Evolutionary conservation across 2,888 invertebrate species (phyloP).

Genomic region (Eupeodes latifasciatus): DNA sequence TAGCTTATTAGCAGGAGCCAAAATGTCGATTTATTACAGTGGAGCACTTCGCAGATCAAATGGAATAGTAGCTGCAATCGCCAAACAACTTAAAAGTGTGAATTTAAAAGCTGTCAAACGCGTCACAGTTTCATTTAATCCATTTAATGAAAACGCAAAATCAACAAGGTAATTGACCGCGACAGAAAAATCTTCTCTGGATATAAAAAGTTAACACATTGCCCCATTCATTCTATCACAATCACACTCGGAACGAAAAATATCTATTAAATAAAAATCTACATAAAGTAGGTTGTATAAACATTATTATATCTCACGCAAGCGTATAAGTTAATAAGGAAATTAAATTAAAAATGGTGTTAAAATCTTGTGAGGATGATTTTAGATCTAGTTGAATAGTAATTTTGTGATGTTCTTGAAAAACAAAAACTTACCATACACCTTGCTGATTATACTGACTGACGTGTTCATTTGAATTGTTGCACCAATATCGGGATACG

Average conservation of each 20-base stretch:
- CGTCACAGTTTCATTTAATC: constrained; percentile 92
- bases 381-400: constrained; percentile 17
- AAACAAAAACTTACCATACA: constrained; percentile 84
- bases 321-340: constrained; percentile 45
- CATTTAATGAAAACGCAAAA: constrained; percentile 90
- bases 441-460: constrained; percentile 86
- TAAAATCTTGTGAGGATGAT: constrained; percentile 38
- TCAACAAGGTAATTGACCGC: constrained; percentile 85
- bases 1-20: constrained; percentile 75
- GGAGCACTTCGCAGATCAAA: constrained; percentile 88
- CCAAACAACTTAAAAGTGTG: constrained; percentile 88
- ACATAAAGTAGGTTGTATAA: not conserved
- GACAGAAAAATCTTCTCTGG: not conserved
- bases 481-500: constrained; percentile 85
- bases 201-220: not conserved
- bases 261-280: not conserved
- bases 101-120: constrained; percentile 92
- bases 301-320: constrained; percentile 61
- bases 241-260: constrained; percentile 24
- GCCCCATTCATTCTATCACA: constrained; percentile 38
- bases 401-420: not conserved
- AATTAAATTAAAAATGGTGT: constrained; percentile 52
- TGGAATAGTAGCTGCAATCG: constrained; percentile 90
- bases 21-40: constrained; percentile 91
- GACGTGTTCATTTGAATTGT: constrained; percentile 85